Base-by-base conservation (phyloP, 2,797 vertebrate genomes). In the Notolepis coatsorum region DNA sequence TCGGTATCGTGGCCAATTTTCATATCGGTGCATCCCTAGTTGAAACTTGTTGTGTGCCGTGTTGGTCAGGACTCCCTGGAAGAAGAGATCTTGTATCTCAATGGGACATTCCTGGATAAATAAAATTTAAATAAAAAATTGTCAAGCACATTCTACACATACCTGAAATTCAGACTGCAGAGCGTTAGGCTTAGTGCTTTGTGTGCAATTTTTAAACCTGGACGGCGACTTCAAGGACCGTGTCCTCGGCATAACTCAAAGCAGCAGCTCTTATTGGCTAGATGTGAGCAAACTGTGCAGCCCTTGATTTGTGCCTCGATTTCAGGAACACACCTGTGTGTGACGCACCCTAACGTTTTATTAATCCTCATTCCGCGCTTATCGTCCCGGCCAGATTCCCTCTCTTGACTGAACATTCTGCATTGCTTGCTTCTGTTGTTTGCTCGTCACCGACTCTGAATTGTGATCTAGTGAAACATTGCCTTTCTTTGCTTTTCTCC, bases 381-480 rank as follows among this genome's bases (percentile, higher is more conserved):
- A 9, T 37, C 75, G 49, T 72, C 47, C 24, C 30, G 46, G 55
- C 46, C 61, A 53, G 63, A 43, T 53, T 66, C 64, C n/a, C 33
- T 68, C 20, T 58, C 49, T 64, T n/a, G 27, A 68, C 69, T 64
- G 30, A 65, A 66, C 46, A 9, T 60, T 45, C 39, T 33, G 13
- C 57, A 42, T 33, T 41, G 55, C 41, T 37, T 33, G 6, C 50
- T 30, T 70, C 12, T 56, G 49, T 54, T 53, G 49, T 64, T 70
- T 58, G 45, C 27, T 67, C 43, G 27, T 63, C 38, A 24, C 59
- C 62, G 37, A 70, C 76, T 61, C 72, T 77, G 46, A 74, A 47
- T 72, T 71, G 56, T 78, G 67, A 84, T 60, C 4, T 58, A 73
- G 61, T 73, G 71, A 77, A 81, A 70, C 57, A 28, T 68, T 69